Evolutionary conservation across 1,140 invertebrate genomes (phyloP).

Genomic region (Thaumetopoea pityocampa): DNA sequence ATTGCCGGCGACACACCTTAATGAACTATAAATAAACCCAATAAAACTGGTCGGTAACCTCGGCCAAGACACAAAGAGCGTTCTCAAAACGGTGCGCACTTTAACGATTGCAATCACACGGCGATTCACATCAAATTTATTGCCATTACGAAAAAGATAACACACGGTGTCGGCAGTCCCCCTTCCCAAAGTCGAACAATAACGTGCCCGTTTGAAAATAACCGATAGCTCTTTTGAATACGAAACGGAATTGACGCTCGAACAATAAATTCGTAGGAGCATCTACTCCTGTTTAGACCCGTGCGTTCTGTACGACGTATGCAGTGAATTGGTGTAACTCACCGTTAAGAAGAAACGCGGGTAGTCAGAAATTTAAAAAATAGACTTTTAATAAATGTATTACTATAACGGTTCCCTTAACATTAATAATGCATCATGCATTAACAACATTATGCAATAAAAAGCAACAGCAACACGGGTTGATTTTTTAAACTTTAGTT

Average conservation of each 20-base stretch:
- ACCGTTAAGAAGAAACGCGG: no score
- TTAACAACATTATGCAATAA: no score
- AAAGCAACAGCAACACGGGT: no score
- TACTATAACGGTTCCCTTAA: no score
- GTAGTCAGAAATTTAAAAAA: no score
- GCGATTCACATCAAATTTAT: slow-evolving; percentile 34
- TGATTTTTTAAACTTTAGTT: no score
- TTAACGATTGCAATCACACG: slow-evolving; percentile 25
- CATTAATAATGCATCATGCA: no score
- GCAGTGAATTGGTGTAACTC: slow-evolving; percentile 9
- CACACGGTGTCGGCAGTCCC: slow-evolving; percentile 17
- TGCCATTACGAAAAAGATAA: slow-evolving; percentile 27
- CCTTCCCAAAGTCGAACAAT: slow-evolving; percentile 24
- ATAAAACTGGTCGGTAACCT: slow-evolving; percentile 12
- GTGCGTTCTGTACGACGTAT: slow-evolving; percentile 9
- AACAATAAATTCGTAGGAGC: slow-evolving; percentile 26
- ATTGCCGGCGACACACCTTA: no score
- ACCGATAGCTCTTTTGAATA: slow-evolving; percentile 30
- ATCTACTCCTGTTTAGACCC: slow-evolving; percentile 19
- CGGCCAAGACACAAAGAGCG: slow-evolving; percentile 12
- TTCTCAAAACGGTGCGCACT: slow-evolving; percentile 23
- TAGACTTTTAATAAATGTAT: no score
- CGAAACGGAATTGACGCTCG: slow-evolving; percentile 23
- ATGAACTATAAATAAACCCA: slow-evolving; percentile 1
- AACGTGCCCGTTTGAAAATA: slow-evolving; percentile 23